Evolutionary conservation across 2,888 invertebrate species (phyloP).

Genomic region (Diaphora mendica): DNA sequence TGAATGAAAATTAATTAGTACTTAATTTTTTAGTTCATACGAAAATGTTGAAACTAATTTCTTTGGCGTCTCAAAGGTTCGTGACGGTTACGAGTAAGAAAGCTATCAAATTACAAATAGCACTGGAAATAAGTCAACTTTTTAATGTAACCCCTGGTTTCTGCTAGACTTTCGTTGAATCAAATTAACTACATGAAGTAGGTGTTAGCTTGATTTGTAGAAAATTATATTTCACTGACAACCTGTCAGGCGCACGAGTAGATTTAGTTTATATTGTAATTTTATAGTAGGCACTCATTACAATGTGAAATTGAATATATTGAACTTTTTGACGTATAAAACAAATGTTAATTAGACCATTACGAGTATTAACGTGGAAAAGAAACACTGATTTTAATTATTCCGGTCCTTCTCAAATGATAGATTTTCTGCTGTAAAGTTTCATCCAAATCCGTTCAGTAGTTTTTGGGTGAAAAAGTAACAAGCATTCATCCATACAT

Average conservation of each 20-base stretch:
- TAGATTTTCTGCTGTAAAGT: too few species aligned
- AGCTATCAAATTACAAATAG: conserved; percentile 59
- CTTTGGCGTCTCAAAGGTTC: conserved; percentile 45
- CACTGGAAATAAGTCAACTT: conserved; percentile 46
- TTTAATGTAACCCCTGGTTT: conserved; percentile 48
- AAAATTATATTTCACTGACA: conserved; percentile 13
- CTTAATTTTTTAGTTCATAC: conserved; percentile 11
- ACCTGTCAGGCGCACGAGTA: too few species aligned
- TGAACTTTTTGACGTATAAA: too few species aligned
- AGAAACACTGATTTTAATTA: too few species aligned
- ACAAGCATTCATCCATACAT: too few species aligned
- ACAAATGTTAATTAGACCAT: too few species aligned
- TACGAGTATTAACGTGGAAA: too few species aligned
- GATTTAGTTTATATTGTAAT: too few species aligned
- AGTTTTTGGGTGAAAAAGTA: too few species aligned
- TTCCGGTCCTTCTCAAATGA: too few species aligned
- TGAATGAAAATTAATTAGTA: conserved; percentile 5
- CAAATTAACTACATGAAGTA: conserved; percentile 21
- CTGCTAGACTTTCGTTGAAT: conserved; percentile 65
- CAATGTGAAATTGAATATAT: neutral
- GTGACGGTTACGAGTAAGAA: conserved; percentile 57
- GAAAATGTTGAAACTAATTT: conserved; percentile 30
- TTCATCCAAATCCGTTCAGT: too few species aligned
- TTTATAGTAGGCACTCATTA: neutral
- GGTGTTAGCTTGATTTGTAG: conserved; percentile 27